A percentile compares a stretch with the other conserved stretches of the same genome.
Evolutionary conservation across 2,113 vertebrate species (phyloP).

Genomic region (Erythrocercus mccallii): DNA sequence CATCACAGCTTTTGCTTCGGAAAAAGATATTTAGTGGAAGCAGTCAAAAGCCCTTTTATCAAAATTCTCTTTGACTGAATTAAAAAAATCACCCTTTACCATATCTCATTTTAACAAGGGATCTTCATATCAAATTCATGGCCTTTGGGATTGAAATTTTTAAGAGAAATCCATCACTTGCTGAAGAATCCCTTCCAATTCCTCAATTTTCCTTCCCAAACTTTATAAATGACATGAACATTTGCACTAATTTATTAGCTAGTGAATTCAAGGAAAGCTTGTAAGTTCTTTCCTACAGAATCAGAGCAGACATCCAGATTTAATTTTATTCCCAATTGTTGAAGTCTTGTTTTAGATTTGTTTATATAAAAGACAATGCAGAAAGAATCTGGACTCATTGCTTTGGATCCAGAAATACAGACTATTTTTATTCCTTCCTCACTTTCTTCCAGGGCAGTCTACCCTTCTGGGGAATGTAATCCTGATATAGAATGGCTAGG

Average conservation of each 20-base stretch:
- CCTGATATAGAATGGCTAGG: neutral
- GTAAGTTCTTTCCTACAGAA: neutral
- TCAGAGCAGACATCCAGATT: neutral
- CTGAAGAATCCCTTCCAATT: neutral
- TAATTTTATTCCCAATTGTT: neutral
- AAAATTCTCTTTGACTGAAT: neutral
- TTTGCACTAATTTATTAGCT: neutral
- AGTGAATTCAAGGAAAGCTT: neutral
- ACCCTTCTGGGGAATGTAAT: neutral
- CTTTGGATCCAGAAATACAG: neutral
- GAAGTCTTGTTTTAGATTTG: neutral
- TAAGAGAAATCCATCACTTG: neutral
- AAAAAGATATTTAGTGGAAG: neutral
- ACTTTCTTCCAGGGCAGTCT: neutral
- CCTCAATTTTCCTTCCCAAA: neutral
- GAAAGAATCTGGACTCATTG: neutral
- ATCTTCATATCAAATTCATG: neutral
- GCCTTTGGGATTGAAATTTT: neutral
- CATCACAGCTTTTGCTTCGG: neutral
- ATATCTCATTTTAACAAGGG: neutral
- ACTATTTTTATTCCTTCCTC: neutral
- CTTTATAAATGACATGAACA: neutral
- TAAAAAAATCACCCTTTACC: neutral
- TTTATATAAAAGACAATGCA: neutral
- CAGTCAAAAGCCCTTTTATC: neutral